phyloP scores from a whole-genome alignment of 2,888 invertebrate species.

The Coleophora flavipennella region DNA sequence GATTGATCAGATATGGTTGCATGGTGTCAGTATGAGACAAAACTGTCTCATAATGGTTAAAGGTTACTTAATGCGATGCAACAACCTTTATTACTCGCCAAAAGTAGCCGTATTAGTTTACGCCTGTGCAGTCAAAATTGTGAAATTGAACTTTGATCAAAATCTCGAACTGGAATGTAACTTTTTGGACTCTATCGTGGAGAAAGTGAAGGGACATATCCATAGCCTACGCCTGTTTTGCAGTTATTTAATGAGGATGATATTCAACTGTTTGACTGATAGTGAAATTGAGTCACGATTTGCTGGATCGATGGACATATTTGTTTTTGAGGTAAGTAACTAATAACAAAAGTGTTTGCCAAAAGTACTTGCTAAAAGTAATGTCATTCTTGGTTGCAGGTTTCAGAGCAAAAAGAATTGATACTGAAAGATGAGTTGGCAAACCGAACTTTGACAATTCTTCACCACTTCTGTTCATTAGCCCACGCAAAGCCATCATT shows the following conservation, averaged over 20 bases:
- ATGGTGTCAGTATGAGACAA: conserved; percentile 36
- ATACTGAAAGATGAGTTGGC: conserved; percentile 71
- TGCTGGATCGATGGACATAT: conserved; percentile 37
- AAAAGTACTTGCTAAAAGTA: conserved; percentile 1
- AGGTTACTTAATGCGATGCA: conserved; percentile 48
- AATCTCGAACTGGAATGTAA: conserved; percentile 25
- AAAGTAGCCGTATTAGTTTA: conserved; percentile 48
- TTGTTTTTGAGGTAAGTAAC: conserved; percentile 44
- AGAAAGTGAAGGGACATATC: conserved; percentile 36
- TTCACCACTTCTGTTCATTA: conserved; percentile 69
- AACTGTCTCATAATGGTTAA: conserved; percentile 60
- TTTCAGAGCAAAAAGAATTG: conserved; percentile 41
- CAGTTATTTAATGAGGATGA: conserved; percentile 40
- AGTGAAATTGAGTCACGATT: conserved; percentile 31
- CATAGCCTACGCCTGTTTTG: conserved; percentile 50
- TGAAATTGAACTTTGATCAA: conserved; percentile 29
- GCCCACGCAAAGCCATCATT: conserved; percentile 63
- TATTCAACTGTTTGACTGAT: conserved; percentile 24
- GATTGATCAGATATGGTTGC: conserved; percentile 40
- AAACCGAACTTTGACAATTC: conserved; percentile 70
- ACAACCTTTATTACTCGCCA: conserved; percentile 48
- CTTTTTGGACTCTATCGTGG: conserved; percentile 34
- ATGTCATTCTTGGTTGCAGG: conserved; percentile 35
- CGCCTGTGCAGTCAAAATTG: conserved; percentile 51
- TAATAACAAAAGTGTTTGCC: neutral